Evolutionary conservation across 2,888 invertebrate genomes (phyloP).

Genomic region (Fabriciana adippe): DNA sequence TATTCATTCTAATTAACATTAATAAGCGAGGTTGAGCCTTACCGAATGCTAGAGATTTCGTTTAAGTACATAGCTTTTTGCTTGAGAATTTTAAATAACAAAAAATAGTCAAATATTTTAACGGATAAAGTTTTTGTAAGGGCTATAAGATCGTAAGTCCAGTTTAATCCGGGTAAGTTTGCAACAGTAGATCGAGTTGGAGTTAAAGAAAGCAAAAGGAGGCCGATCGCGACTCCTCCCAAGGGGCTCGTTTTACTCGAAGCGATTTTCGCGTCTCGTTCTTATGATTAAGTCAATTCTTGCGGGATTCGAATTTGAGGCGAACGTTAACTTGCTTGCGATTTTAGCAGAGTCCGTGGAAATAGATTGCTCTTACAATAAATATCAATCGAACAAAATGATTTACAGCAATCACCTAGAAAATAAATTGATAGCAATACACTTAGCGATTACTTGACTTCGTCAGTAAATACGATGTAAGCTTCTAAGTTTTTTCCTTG

Average conservation of each 20-base stretch:
- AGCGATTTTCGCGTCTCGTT: constrained; percentile 77
- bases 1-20: neutral
- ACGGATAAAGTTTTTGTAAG: constrained; percentile 57
- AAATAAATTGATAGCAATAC: constrained; percentile 13
- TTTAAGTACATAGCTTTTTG: constrained; percentile 46
- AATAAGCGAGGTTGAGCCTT: neutral
- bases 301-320: constrained; percentile 64
- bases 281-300: constrained; percentile 80
- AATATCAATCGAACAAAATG: constrained; percentile 38
- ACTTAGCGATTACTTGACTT: constrained; percentile 7
- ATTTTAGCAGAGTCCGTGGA: constrained; percentile 50
- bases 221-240: constrained; percentile 63
- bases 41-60: constrained; percentile 23
- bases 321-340: constrained; percentile 46
- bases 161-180: constrained; percentile 65
- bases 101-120: constrained; percentile 55
- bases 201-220: constrained; percentile 60
- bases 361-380: constrained; percentile 49
- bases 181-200: constrained; percentile 44
- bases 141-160: constrained; percentile 56
- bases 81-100: constrained; percentile 53
- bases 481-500: neutral
- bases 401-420: constrained; percentile 16
- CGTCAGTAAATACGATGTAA: neutral
- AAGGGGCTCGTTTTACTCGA: constrained; percentile 72